phyloP scores from a whole-genome alignment of 2,888 invertebrate species.

The Atrina japonica region DNA sequence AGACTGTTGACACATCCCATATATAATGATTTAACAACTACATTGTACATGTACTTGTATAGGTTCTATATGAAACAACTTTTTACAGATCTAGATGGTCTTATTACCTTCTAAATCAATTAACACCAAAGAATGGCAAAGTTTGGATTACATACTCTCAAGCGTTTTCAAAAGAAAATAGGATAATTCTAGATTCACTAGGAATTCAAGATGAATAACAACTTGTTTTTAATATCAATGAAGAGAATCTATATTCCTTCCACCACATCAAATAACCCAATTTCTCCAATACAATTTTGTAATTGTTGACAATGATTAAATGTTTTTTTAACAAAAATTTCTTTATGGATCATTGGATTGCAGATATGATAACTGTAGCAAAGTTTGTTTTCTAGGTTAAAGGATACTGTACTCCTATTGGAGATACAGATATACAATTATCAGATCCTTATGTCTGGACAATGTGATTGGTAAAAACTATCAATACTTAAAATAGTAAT shows the following conservation, averaged over 20 bases:
- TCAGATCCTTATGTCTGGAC: conserved; percentile 9
- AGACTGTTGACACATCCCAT: conserved; percentile 37
- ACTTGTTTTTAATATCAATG: conserved; percentile 30
- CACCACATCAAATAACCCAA: conserved; percentile 44
- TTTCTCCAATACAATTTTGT: conserved; percentile 31
- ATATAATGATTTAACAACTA: conserved; percentile 27
- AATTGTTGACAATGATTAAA: no score
- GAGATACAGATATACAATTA: background rate
- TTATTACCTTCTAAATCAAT: background rate
- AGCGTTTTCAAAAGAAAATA: conserved; percentile 37
- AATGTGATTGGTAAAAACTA: conserved; percentile 11
- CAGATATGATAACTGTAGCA: no score
- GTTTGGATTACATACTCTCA: conserved; percentile 41
- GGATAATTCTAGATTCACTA: conserved; percentile 19
- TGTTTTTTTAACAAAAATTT: no score
- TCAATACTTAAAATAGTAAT: conserved; percentile 4
- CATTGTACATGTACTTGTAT: no score
- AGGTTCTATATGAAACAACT: conserved; percentile 26
- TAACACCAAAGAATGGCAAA: conserved; percentile 12
- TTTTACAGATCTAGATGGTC: conserved; percentile 40
- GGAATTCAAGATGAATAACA: conserved; percentile 26
- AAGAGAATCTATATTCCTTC: conserved; percentile 35
- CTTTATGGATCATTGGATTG: no score
- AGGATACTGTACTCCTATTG: conserved; percentile 6
- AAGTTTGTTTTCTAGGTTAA: background rate